Conservation (phyloP, 2,888 invertebrate species). For the Sialis fuliginosa region DNA sequence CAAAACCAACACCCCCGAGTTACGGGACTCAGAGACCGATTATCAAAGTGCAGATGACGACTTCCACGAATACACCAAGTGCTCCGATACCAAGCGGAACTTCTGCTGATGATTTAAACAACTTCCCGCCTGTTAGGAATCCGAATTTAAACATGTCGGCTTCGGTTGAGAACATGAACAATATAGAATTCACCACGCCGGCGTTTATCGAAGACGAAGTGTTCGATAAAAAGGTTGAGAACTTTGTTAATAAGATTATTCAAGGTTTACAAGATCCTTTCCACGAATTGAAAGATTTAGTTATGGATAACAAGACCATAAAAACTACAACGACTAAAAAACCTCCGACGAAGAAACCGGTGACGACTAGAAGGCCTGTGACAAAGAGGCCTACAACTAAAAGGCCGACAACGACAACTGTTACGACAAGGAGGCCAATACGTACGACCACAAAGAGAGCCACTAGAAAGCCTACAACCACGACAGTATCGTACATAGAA, state of each 20-base stretch:
- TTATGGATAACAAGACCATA: conserved; percentile 33
- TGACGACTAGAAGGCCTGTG: conserved; percentile 21
- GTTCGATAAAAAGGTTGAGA: conserved; percentile 60
- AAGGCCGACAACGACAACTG: conserved; percentile 15
- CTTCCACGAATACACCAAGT: conserved; percentile 15
- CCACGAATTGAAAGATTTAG: conserved; percentile 60
- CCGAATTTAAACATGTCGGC: conserved; percentile 60
- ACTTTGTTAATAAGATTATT: conserved; percentile 69
- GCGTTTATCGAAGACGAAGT: conserved; percentile 58
- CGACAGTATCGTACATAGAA: conserved; percentile 13
- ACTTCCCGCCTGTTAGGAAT: conserved; percentile 74
- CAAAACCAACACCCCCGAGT: conserved; percentile 35
- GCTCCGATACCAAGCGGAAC: conserved; percentile 43
- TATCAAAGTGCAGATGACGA: not conserved
- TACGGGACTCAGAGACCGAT: conserved; percentile 17
- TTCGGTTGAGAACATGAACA: conserved; percentile 28
- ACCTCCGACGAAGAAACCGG: conserved; percentile 12
- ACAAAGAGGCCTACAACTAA: conserved; percentile 19
- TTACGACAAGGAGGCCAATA: conserved; percentile 17
- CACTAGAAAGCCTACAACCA: conserved; percentile 17
- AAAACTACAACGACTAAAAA: conserved; percentile 14
- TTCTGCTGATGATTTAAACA: conserved; percentile 43
- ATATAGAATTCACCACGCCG: conserved; percentile 57
- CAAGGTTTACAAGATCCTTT: conserved; percentile 70
- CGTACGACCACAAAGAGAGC: conserved; percentile 22